Evolutionary conservation across 2,888 invertebrate species (phyloP), one percentile per base, ranked within the genome.

Genomic region (Drosophila neotestacea): DNA sequence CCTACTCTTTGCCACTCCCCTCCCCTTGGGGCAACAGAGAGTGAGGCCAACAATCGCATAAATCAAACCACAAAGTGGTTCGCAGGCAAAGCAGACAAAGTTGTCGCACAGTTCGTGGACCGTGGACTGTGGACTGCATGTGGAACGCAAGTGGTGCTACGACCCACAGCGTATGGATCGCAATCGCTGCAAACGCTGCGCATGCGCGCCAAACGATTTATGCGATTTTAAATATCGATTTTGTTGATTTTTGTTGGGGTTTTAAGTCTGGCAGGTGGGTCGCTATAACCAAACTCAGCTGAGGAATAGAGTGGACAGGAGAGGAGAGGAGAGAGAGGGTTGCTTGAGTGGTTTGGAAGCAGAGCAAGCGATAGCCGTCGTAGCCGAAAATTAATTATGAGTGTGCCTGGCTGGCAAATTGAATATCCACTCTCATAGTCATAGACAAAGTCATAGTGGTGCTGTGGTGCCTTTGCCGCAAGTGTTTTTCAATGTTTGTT

Each of bases 171-270:
- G 66, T 70, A 64, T 70, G 85, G 78, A 77, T 64, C 78, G 70
- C 70, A 65, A 82, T 50, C 63, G 56, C 22, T 9, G 7, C 48
- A 50, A 39, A 55, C 32, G 62, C 50, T 41, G 42, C 55, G 36
- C 55, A 58, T 70, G 78, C 69, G 70, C 63, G 70, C 60, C 68
- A 60, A 70, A 74, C 74, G 74, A 91, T 92, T 91, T 91, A 92
- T 92, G 91, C 87, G 91, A 91, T 92, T 92, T 92, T 92, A 92
- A 91, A 91, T 91, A 92, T 91, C 91, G 91, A 91, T 91, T 91
- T 90, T 91, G 91, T 91, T 90, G 91, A 92, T 91, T 91, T 92
- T 91, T 71, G 59, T 38, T 54, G 69, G 41, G 75, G 66, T 61
- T 78, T 73, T 62, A 13, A 13, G 63, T 38, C 60, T 44, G 74